phyloP scores from a whole-genome alignment of 53 echinoderm and acorn worm genomes.

The Holothuria scabra region DNA sequence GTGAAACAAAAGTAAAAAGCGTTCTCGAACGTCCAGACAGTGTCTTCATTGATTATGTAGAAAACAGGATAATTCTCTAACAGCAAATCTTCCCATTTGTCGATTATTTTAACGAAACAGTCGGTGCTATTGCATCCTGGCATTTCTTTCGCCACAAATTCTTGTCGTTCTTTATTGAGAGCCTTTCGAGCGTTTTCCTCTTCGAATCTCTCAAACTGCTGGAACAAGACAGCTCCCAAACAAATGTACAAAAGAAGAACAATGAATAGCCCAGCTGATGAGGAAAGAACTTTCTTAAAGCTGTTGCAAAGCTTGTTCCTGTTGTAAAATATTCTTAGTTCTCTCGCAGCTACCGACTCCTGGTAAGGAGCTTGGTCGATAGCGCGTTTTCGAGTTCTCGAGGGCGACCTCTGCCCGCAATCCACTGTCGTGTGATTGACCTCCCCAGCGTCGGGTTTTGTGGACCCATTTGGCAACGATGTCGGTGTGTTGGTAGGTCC shows the following conservation, averaged over 20 bases:
- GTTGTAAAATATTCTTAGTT: conserved; percentile 49
- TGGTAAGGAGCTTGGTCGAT: conserved; percentile 35
- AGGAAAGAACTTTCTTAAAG: conserved; percentile 59
- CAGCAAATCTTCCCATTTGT: not conserved
- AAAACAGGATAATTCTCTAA: conserved; percentile 55
- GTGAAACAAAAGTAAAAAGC: conserved; percentile 81
- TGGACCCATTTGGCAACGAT: conserved; percentile 24
- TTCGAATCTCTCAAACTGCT: conserved; percentile 51
- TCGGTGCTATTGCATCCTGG: not conserved
- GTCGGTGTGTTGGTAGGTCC: not conserved
- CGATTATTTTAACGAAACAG: not conserved
- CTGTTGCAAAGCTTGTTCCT: conserved; percentile 49
- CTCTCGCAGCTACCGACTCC: conserved; percentile 45
- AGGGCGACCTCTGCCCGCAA: conserved; percentile 7
- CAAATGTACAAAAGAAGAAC: conserved; percentile 69
- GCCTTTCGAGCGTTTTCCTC: conserved; percentile 7
- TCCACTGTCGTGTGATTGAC: conserved; percentile 14
- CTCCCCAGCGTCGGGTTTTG: not conserved
- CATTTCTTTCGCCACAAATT: not conserved
- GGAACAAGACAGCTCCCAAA: conserved; percentile 73
- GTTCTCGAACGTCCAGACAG: conserved; percentile 69
- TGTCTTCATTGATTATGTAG: conserved; percentile 31
- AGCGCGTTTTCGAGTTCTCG: conserved; percentile 18
- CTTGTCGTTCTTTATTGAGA: conserved; percentile 6
- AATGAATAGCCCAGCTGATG: conserved; percentile 73